phyloP scores from a whole-genome alignment of 2,888 invertebrate genomes.

The Hylaea fasciaria region DNA sequence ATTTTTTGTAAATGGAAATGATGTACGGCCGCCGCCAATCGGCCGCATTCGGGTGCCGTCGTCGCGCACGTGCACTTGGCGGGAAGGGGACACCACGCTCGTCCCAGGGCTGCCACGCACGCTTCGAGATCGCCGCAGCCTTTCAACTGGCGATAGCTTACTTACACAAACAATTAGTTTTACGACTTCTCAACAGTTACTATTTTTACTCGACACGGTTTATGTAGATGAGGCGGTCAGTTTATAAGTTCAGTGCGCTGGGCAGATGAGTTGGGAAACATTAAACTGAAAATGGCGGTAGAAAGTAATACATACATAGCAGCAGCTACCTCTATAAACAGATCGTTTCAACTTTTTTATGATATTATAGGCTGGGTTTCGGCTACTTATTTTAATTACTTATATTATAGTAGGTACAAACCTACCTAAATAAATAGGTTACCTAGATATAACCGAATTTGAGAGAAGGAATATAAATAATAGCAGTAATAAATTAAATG shows the following conservation, averaged over 20 bases:
- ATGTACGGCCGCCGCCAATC: constrained; percentile 60
- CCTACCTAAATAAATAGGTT: no score
- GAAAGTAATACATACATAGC: constrained; percentile 17
- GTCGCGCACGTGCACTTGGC: constrained; percentile 75
- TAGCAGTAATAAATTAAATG: not conserved
- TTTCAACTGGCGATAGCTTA: constrained; percentile 40
- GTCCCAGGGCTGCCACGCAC: constrained; percentile 51
- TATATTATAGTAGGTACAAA: no score
- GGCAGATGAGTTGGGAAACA: constrained; percentile 27
- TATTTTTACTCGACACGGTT: constrained; percentile 43
- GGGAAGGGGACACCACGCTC: constrained; percentile 62
- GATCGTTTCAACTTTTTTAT: constrained; percentile 2
- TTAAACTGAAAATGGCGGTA: constrained; percentile 29
- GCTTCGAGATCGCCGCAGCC: constrained; percentile 50
- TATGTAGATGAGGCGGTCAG: constrained; percentile 40
- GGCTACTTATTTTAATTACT: no score
- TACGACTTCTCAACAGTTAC: constrained; percentile 43
- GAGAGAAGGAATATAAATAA: no score
- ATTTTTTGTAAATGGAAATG: constrained; percentile 47
- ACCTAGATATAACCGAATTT: no score
- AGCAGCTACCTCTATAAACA: no score
- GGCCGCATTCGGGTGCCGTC: constrained; percentile 76
- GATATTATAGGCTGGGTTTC: no score
- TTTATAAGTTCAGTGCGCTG: constrained; percentile 23
- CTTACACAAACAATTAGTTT: constrained; percentile 46